Base-by-base conservation (phyloP, 2,797 vertebrate species). In the Sebastes reedi region DNA sequence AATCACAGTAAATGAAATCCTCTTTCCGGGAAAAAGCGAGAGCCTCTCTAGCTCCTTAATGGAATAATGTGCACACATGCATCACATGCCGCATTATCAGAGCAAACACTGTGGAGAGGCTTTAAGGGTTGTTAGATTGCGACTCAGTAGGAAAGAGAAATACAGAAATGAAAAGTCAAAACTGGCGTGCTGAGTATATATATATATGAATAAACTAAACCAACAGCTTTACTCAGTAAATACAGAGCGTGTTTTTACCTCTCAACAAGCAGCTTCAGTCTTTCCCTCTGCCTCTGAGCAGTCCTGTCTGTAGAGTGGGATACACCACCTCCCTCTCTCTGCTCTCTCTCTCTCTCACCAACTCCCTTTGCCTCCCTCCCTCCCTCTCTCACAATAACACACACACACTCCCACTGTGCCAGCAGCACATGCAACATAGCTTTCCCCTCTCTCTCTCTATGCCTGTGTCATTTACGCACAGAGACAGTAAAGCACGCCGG, bases 211-310 rank as follows among this genome's bases (percentile, higher is more conserved):
- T 29, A 58, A 82, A 82, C 25, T 39, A 60, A 82, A 75, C 3
- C 52, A 10, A 67, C 69, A 62, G 46, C 56, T 60, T 39, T 50
- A 16, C 24, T 64, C 27, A 60, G 69, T 74, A 83, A 88, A 90
- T 61, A 75, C 27, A 54, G 61, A 85, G 70, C 1, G 9, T 83
- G 83, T 86, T 87, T 92, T 95, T 95, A 94, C 94, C 93, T 94
- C 83, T 89, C 75, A 87, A 83, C 87, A 88, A 91, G 92, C 91
- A 89, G 90, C 92, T 83, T 85, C 91, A 86, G 91, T 91, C 80
- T 78, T 85, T 82, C 78, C 85, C 85, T 90, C 87, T 85, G 85
- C 85, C 89, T 92, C 90, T 71, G 82, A 90, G 83, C 84, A 72
- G 80, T 89, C 87, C 84, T 91, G 86, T 86, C 85, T 88, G 80